phyloP scores from a whole-genome alignment of 2,797 vertebrate genomes.

The Phataginus tetradactyla region DNA sequence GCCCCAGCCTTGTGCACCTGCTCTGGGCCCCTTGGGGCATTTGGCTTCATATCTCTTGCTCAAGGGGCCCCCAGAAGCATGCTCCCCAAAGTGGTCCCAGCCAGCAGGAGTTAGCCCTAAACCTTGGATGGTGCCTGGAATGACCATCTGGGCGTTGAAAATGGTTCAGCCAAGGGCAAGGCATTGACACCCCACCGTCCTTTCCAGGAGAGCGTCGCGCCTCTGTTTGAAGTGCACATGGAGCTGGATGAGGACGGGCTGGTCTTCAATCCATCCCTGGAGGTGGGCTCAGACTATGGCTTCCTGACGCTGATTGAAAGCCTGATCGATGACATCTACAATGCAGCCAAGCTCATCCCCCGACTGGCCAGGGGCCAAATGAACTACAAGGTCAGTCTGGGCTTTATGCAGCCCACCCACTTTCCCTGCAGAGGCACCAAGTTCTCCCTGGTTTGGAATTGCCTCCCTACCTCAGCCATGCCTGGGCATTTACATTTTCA shows the following conservation, averaged over 20 bases:
- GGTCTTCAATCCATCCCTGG: conserved; percentile 81
- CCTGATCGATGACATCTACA: conserved; percentile 79
- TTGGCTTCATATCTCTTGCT: accelerated
- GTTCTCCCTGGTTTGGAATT: accelerated
- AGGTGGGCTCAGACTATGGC: background rate
- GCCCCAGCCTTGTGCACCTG: background rate
- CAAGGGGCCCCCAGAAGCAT: accelerated
- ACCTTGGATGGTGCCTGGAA: accelerated
- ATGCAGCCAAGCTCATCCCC: conserved; percentile 68
- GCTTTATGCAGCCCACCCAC: accelerated
- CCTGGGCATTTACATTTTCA: accelerated
- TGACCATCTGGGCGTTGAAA: accelerated
- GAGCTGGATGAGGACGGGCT: conserved; percentile 71
- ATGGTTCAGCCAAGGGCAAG: accelerated
- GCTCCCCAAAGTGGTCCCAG: background rate
- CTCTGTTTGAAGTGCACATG: conserved; percentile 85
- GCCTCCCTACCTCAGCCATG: accelerated
- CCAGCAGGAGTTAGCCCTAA: background rate
- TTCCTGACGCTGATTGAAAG: conserved; percentile 80
- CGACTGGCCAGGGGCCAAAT: conserved; percentile 76
- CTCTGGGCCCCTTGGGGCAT: accelerated
- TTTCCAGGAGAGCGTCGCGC: conserved; percentile 77
- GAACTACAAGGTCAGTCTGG: conserved; percentile 83
- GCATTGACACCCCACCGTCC: accelerated
- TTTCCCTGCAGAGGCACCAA: accelerated